Evolutionary conservation across 2,888 invertebrate species (phyloP).

Genomic region (Steromphala cineraria): DNA sequence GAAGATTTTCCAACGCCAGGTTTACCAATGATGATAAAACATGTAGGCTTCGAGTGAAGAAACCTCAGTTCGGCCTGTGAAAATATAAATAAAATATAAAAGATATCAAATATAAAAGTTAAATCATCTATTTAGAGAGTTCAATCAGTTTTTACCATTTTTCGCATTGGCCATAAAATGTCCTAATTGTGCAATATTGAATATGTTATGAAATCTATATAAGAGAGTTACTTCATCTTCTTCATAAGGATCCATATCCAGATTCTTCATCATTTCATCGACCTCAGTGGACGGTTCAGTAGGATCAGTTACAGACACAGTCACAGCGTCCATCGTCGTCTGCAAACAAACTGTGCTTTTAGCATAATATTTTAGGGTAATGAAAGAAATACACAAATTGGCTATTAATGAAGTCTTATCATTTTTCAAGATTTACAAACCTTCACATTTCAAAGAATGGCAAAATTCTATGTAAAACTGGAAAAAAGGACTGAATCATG

Average conservation of each 20-base stretch:
- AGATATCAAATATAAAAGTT: neutral
- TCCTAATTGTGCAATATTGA: too few relatives aligned
- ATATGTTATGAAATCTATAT: too few relatives aligned
- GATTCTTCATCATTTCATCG: conserved; percentile 46
- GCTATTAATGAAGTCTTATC: too few relatives aligned
- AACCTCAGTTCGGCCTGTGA: conserved; percentile 72
- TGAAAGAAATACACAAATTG: too few relatives aligned
- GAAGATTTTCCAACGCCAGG: conserved; percentile 74
- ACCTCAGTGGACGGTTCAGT: conserved; percentile 45
- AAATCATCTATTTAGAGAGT: neutral
- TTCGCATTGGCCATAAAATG: too few relatives aligned
- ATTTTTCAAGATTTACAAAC: too few relatives aligned
- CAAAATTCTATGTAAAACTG: too few relatives aligned
- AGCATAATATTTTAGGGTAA: too few relatives aligned
- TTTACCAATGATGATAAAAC: conserved; percentile 74
- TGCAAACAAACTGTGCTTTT: neutral
- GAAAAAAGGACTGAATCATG: too few relatives aligned
- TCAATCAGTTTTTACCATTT: too few relatives aligned
- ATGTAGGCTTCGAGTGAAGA: conserved; percentile 74
- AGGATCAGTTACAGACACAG: conserved; percentile 43
- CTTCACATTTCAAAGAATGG: too few relatives aligned
- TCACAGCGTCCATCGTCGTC: conserved; percentile 53
- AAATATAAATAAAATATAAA: neutral
- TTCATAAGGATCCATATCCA: conserved; percentile 67
- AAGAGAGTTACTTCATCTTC: conserved; percentile 68